Base-by-base conservation (phyloP, 2,888 invertebrate species). In the Tromatobia lineatoria region DNA sequence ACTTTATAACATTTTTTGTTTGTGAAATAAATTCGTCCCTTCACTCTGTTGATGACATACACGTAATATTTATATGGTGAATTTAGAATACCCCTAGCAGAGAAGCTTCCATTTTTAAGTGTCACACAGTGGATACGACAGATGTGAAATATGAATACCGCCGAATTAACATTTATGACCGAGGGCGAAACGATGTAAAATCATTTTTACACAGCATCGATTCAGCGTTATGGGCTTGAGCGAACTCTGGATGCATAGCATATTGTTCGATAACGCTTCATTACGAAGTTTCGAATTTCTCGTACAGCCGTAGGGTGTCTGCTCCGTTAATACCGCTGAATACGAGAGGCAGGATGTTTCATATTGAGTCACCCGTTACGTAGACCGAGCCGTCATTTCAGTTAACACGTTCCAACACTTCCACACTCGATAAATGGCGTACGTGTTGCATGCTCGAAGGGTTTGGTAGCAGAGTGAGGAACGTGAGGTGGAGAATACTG, bases 341-440 rank as follows among this genome's bases (percentile, higher is more conserved):
- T 50, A 50, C 50, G 18, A 50, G 59, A 61, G 64, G 50, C 66
- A 73, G 73, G 66, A 80, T 67, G 45, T 73, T 80, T 80, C 66
- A 29, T 20, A 73, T 74, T 57, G 66, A 73, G 57, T 34, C 80
- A 67, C 67, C 71, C 66, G 54, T 57, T 73, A 34, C 18, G 47
- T 34, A 47, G 57, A 73, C 52, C 66, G 45, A 59, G 11, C 57
- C 66, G 67, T 80, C 64, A 67, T 80, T 80, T 50, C 80, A 50
- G 66, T 80, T 66, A 80, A 73, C 66, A 74, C 80, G 80, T 73
- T 74, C 67, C 57, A 80, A 80, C 73, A 74, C 73, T 57, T 66
- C 66, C 38, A 57, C 29, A 73, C 47, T 47, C 73, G 67, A 80
- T 80, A 67, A 80, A 80, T 74, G 73, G 45, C 34, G 45, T 57